Base-by-base conservation (phyloP, 2,113 vertebrate genomes). In the Tursiops truncatus region DNA sequence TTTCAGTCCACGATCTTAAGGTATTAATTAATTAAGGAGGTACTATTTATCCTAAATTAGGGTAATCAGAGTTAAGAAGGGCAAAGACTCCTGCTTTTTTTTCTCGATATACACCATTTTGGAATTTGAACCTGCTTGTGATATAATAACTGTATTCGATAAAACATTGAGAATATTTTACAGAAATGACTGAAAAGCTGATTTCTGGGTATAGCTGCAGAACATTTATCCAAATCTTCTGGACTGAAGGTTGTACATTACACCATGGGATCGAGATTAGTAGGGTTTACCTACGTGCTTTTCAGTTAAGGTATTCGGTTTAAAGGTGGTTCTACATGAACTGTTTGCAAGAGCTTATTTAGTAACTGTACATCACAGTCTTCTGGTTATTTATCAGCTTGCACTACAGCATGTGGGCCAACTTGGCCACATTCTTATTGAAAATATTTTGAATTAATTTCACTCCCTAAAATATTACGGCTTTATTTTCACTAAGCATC, bases 391-490 rank as follows among this genome's bases (percentile, higher is more conserved):
- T 80, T 87, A 26, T 28, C 13, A 70, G 80, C 33, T 44, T 84
- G 10, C 31, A 71, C 28, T 94, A 38, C 17, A 94, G 21, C 60
- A 65, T n/a, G 26, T 70, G 41, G 36, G 28, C 9, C n/a, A 92
- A 94, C 2, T 23, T 88, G 91, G 63, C 33, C 28, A 82, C 7
- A 70, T 62, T 76, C 36, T 70, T 94, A 84, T 0, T 88, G 68
- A 94, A 97, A 95, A 87, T 87, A 84, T 71, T 95, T 85, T 95
- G 10, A 94, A 74, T 60, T 91, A 50, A 71, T 74, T 89, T 93
- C n/a, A 68, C 91, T 31, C 18, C 36, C 36, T 58, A 77, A 87
- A 77, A 91, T 70, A 62, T 6, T 89, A 14, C 93, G 82, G 60
- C 12, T 84, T 89, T 85, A 60, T 96, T 94, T 86, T 86, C 62